Evolutionary conservation across 2,113 vertebrate species (phyloP).

Genomic region (Triplophysa rosa): DNA sequence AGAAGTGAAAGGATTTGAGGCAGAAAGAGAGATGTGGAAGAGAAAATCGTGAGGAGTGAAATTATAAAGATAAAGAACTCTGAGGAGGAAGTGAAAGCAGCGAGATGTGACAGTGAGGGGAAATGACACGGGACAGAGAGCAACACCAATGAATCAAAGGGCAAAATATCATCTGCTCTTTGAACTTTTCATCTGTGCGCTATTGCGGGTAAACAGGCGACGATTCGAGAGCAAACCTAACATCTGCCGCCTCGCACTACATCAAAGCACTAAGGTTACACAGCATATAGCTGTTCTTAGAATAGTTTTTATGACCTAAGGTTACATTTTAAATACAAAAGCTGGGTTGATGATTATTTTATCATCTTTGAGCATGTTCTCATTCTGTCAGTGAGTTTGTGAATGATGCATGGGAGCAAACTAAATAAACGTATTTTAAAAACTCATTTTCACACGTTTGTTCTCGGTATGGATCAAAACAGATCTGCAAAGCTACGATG

Average conservation of each 20-base stretch:
- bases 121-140: conserved; percentile 65
- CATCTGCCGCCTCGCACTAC: neutral
- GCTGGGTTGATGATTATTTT: conserved; percentile 35
- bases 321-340: neutral
- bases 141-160: conserved; percentile 25
- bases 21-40: conserved; percentile 28
- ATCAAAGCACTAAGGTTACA: conserved; percentile 8
- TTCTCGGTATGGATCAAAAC: neutral
- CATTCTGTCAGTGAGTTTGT: conserved; percentile 13
- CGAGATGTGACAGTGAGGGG: neutral
- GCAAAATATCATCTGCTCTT: conserved; percentile 48
- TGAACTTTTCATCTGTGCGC: conserved; percentile 42
- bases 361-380: conserved; percentile 46
- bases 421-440: neutral
- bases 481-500: conserved; percentile 44
- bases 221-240: neutral
- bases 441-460: neutral
- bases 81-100: conserved; percentile 38
- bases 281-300: neutral
- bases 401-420: neutral
- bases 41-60: conserved; percentile 61
- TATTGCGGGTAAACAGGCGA: neutral
- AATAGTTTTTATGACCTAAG: conserved; percentile 25
- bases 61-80: conserved; percentile 55
- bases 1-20: conserved; percentile 60